Evolutionary conservation across 2,888 invertebrate species (phyloP).

Genomic region (Molanna angustata): DNA sequence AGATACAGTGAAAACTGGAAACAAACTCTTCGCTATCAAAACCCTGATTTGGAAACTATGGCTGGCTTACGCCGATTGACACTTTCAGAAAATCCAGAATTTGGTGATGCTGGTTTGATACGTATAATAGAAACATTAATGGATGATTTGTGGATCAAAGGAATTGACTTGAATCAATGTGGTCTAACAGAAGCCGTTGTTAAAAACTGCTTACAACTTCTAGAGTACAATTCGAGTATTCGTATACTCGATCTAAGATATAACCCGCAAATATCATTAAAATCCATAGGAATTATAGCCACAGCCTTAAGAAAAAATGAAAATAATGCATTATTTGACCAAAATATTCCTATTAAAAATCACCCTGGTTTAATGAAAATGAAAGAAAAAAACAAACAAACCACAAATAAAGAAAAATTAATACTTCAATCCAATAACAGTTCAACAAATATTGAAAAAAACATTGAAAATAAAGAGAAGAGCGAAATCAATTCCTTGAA

Average conservation of each 20-base stretch:
- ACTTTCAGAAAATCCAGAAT: constrained; percentile 64
- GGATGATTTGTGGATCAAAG: constrained; percentile 81
- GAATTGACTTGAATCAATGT: constrained; percentile 73
- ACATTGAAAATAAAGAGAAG: constrained; percentile 9
- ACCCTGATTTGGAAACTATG: constrained; percentile 70
- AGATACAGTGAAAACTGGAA: constrained; percentile 81
- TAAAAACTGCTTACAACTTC: constrained; percentile 55
- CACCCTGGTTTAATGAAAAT: neutral
- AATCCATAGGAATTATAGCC: constrained; percentile 48
- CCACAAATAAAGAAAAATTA: neutral
- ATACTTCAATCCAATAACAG: neutral
- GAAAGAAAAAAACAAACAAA: neutral
- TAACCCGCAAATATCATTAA: constrained; percentile 55
- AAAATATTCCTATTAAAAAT: neutral
- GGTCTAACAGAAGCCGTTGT: constrained; percentile 65
- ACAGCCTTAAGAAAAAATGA: constrained; percentile 49
- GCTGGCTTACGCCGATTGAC: constrained; percentile 68
- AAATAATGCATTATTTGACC: constrained; percentile 26
- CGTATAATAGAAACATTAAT: constrained; percentile 65
- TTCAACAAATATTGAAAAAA: neutral
- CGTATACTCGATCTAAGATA: constrained; percentile 65
- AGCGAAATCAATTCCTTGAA: constrained; percentile 41
- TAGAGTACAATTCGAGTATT: constrained; percentile 64
- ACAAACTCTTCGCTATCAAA: constrained; percentile 72
- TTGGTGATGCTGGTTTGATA: constrained; percentile 63